These are phyloP conservation scores for Drosophila takahashii DNA, from an alignment of 1,140 invertebrate species.

Conservation along the genomic window DNA sequence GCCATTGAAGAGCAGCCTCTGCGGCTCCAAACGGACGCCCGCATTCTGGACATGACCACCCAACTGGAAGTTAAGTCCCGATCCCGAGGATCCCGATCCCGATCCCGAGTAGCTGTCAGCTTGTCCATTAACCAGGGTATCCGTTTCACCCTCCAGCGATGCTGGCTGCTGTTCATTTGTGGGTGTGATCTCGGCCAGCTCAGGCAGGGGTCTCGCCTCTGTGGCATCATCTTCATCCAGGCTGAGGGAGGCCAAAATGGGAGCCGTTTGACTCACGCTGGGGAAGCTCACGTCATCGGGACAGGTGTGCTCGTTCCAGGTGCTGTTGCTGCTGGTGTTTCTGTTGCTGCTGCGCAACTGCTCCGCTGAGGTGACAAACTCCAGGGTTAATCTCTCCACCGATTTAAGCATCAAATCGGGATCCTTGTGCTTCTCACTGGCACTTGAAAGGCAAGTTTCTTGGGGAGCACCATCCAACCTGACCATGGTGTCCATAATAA, in stretches of 20 bases:
- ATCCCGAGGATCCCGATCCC: conserved; percentile 13
- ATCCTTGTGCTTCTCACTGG: conserved; percentile 86
- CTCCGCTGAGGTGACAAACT: conserved; percentile 87
- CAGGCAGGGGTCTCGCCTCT: conserved; percentile 50
- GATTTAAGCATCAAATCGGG: conserved; percentile 89
- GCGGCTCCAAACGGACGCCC: conserved; percentile 39
- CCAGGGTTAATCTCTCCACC: conserved; percentile 87
- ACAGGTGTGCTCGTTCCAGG: conserved; percentile 91
- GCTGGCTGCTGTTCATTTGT: conserved; percentile 63
- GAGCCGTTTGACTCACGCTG: conserved; percentile 90
- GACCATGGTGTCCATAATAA: conserved; percentile 74
- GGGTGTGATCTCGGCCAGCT: conserved; percentile 62
- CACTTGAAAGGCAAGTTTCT: conserved; percentile 6
- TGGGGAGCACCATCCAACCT: conserved; percentile 35
- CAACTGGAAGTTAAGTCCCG: conserved; percentile 73
- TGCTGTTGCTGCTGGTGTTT: conserved; percentile 86
- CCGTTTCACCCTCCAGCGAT: conserved; percentile 60
- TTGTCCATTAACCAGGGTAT: conserved; percentile 50
- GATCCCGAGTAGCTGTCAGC: conserved; percentile 7
- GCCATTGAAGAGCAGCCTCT: conserved; percentile 61
- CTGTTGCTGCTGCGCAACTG: conserved; percentile 82
- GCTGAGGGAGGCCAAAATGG: conserved; percentile 88
- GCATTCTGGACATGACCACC: conserved; percentile 79
- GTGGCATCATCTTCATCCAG: conserved; percentile 84
- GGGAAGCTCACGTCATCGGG: conserved; percentile 92